Conservation (phyloP, 1,140 invertebrate species). For the Cyrtorhinus lividipennis region DNA sequence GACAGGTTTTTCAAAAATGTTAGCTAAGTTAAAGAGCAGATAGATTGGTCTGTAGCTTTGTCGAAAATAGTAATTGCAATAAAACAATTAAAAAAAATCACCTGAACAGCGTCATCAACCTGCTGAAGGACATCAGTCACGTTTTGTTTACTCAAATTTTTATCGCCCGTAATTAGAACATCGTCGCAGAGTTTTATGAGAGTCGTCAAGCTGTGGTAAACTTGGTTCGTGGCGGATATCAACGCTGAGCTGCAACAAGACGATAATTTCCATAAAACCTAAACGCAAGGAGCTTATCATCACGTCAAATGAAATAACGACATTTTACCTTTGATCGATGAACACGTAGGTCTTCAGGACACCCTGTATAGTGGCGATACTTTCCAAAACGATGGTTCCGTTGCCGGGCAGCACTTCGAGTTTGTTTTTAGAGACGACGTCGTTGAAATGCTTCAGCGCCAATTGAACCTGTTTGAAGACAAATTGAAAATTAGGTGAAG, state of each 20-base stretch:
- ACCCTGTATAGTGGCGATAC: slow-evolving; percentile 73
- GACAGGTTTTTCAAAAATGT: too few species aligned
- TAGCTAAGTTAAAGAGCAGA: too few species aligned
- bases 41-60: too few species aligned
- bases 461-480: slow-evolving; percentile 47
- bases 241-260: slow-evolving; percentile 38
- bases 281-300: too few species aligned
- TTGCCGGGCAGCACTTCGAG: slow-evolving; percentile 83
- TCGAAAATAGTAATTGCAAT: too few species aligned
- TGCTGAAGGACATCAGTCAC: slow-evolving; percentile 62
- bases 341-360: slow-evolving; percentile 47
- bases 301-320: too few species aligned
- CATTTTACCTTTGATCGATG: slow-evolving; percentile 57
- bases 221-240: slow-evolving; percentile 64
- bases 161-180: slow-evolving; percentile 57
- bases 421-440: slow-evolving; percentile 81
- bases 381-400: slow-evolving; percentile 81
- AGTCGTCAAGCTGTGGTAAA: slow-evolving; percentile 72
- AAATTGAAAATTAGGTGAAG: neutral
- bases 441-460: slow-evolving; percentile 71
- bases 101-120: slow-evolving; percentile 64
- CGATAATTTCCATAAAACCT: too few species aligned
- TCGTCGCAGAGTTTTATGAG: slow-evolving; percentile 81
- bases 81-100: slow-evolving; percentile 29
- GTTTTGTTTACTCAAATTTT: slow-evolving; percentile 50